Base-by-base conservation (phyloP, 1,140 invertebrate genomes). In the Drosophila miranda region DNA sequence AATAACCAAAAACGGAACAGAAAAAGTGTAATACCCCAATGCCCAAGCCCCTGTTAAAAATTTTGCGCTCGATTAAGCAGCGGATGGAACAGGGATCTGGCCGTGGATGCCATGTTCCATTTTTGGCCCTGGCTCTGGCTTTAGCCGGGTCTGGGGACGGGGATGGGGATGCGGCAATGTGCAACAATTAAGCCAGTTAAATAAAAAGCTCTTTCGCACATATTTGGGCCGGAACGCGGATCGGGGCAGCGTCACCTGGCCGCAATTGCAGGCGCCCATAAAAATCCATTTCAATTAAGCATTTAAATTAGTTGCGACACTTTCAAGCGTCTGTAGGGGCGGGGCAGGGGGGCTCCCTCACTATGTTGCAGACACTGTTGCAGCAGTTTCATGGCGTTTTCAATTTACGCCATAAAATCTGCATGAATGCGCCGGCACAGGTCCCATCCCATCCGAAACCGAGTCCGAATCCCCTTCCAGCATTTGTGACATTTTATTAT, bases 231-330 rank as follows among this genome's bases (percentile, higher is more conserved):
- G 23, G 23, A 26, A 26, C 23, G 23, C 34, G 11, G 3, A 38
- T 13, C 34, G 34, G 34, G 11, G 59, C 57, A 51, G 44, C 59
- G 68, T 43, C 66, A 86, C 74, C 81, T 87, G 82, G 58, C 56
- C 73, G 68, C 73, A 64, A 87, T 78, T 75, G 44, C 57, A 58
- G 70, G 82, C 72, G 75, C 59, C 84, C 83, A 88, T 88, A 87
- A 88, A 83, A 88, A 88, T 83, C 84, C 83, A 82, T 89, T 89
- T 89, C 87, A 89, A 89, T 89, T 89, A 89, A 89, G 81, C 75
- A 89, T 89, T 89, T 89, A 89, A 89, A 89, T 89, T 86, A 89
- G 86, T 89, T 84, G 87, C 81, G 75, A 87, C 82, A 79, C 87
- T 83, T 77, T 88, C 68, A 77, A 59, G 63, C 56, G 50, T 28